Evolutionary conservation across 1,140 invertebrate species (phyloP).

Genomic region (Chrysopa pallens): DNA sequence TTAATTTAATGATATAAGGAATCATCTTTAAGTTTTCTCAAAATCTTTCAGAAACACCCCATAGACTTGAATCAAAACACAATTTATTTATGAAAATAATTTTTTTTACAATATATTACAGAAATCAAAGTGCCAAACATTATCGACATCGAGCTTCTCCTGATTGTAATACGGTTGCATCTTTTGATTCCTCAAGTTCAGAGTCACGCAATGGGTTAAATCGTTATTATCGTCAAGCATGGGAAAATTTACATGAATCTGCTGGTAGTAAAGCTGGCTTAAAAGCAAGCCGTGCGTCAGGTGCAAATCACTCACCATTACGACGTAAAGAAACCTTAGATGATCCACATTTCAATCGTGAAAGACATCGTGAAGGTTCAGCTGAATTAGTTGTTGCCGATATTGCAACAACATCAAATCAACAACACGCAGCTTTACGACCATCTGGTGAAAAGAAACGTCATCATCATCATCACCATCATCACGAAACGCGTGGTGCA

Average conservation of each 20-base stretch:
- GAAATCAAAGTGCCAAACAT: conserved; percentile 61
- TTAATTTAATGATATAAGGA: too few species aligned
- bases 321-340: conserved; percentile 52
- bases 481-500: conserved; percentile 20
- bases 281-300: conserved; percentile 11
- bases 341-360: conserved; percentile 30
- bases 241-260: conserved; percentile 79
- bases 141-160: conserved; percentile 70
- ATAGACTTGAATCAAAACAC: too few species aligned
- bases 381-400: conserved; percentile 64
- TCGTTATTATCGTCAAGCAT: conserved; percentile 70
- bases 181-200: conserved; percentile 58
- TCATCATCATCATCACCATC: conserved; percentile 65
- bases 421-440: conserved; percentile 23
- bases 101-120: conserved; percentile 15
- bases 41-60: too few species aligned
- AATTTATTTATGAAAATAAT: too few species aligned
- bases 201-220: conserved; percentile 63
- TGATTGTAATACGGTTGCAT: conserved; percentile 75
- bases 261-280: conserved; percentile 38
- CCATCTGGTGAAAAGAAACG: conserved; percentile 48
- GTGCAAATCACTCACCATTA: conserved; percentile 30
- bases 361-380: conserved; percentile 26
- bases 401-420: conserved; percentile 24
- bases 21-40: too few species aligned